Evolutionary conservation across 1,140 invertebrate species (phyloP), one percentile per base, ranked within the genome.

Genomic region (Dendrolimus kikuchii): DNA sequence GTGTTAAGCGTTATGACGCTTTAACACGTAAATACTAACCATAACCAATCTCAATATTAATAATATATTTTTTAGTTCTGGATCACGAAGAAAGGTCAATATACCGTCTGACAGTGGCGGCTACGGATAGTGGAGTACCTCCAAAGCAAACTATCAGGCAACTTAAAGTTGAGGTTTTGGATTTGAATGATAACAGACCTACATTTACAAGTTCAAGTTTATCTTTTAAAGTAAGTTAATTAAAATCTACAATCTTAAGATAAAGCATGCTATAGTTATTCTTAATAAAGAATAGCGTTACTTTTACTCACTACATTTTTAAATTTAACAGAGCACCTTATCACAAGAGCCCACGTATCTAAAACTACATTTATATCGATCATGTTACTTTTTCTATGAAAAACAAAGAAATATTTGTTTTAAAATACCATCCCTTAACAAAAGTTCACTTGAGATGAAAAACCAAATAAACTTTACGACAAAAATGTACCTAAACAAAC

Each of bases 71-170:
- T 77, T 7, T 53, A 88, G 91, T 95, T 44, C 88, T 99, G 51
- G 96, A 98, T 86, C 96, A 97, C 71, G 97, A 98, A 81, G 95
- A 95, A 72, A 92, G 93, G 64, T 92, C 93, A 50, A 92, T 95
- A 54, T 99, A 98, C 86, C 88, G 92, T 42, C 82, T 99, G 54
- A 93, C 92, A 36, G 92, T 98, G 46, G 92, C 94, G 40, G 97
- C 96, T 23, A 94, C 92, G 40, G 97, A 98, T 87, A 91, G 91
- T 59, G 97, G 96, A 38, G 91, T 88, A 65, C 96, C 95, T 54
- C 92, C 93, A 36, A 92, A 92, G 72, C 91, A 95, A 81, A 93
- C 93, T 49, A 89, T 95, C n/a, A 90, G 94, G 51, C 90, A 93
- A 51, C 88, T 96, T 38, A 91, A 95, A 64, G 93, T 98, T 23